These are phyloP conservation scores for Phycodurus eques DNA, from an alignment of 2,113 vertebrate genomes.

Conservation along the genomic window DNA sequence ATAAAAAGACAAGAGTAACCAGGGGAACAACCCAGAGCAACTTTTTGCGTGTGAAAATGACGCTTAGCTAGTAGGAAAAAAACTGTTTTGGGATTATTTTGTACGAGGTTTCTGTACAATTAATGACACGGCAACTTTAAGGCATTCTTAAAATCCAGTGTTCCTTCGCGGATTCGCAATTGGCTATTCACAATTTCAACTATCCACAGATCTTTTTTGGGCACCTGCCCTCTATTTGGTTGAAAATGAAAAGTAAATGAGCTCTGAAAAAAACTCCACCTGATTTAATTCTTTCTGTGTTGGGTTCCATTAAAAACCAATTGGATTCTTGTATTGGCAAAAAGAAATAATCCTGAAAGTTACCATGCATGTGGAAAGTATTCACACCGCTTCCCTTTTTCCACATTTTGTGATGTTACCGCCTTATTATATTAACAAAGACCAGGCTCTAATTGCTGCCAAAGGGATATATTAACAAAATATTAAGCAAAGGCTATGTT, in stretches of 20 bases:
- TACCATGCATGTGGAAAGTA: not conserved
- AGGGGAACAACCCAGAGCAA: too few relatives aligned
- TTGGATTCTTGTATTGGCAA: not conserved
- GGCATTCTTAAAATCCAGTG: not conserved
- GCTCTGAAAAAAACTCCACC: not conserved
- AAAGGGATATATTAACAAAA: not conserved
- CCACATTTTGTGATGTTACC: not conserved
- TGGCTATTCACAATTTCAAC: too few relatives aligned
- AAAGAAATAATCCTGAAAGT: not conserved
- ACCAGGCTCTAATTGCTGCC: not conserved
- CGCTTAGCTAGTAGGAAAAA: too few relatives aligned
- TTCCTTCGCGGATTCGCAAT: not conserved
- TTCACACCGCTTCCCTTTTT: not conserved
- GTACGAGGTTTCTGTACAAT: too few relatives aligned
- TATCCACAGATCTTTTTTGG: too few relatives aligned
- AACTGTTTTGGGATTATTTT: too few relatives aligned
- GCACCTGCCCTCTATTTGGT: too few relatives aligned
- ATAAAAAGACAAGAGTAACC: not conserved
- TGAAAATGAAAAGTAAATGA: not conserved
- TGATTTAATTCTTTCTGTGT: not conserved
- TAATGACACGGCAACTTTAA: too few relatives aligned
- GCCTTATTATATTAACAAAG: not conserved
- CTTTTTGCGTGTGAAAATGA: too few relatives aligned
- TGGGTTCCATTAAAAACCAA: not conserved
- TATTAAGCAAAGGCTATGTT: too few relatives aligned